A percentile compares a stretch with the other conserved stretches of the same genome.
These are phyloP conservation scores for Drosophila kohkoa DNA, from an alignment of 1,140 invertebrate species.

Conservation along the genomic window DNA sequence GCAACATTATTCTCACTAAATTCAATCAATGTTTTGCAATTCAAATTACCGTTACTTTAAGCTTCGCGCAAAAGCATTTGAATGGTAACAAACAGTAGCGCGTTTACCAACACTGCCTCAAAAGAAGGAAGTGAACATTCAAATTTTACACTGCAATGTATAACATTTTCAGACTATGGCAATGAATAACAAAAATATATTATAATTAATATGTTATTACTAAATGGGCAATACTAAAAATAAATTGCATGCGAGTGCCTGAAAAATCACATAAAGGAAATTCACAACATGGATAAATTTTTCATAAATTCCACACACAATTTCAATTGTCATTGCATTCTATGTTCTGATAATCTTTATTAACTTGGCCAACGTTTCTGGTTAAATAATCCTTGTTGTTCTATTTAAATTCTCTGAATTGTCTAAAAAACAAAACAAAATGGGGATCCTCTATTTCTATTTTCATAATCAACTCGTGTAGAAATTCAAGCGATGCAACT, in stretches of 20 bases:
- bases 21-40: neutral
- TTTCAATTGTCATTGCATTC: neutral
- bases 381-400: slow-evolving; percentile 1
- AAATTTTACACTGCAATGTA: neutral
- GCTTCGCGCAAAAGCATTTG: neutral
- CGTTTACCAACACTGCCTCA: neutral
- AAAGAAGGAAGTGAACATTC: neutral
- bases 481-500: slow-evolving; percentile 83
- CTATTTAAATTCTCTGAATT: slow-evolving; percentile 19
- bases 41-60: neutral
- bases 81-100: neutral
- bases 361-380: slow-evolving; percentile 3
- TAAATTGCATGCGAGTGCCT: slow-evolving; percentile 7
- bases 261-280: neutral
- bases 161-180: no score
- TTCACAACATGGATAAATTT: neutral
- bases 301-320: neutral
- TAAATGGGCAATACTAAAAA: neutral
- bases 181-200: neutral
- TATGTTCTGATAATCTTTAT: neutral
- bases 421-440: slow-evolving; percentile 28
- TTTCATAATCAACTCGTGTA: slow-evolving; percentile 62
- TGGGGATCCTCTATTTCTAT: slow-evolving; percentile 59
- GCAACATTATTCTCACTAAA: no score
- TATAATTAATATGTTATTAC: neutral